Percentiles rank a stretch among this genome's conserved stretches.
phyloP scores from a whole-genome alignment of 2,888 invertebrate genomes.

The Lepeophtheirus nordmannii region DNA sequence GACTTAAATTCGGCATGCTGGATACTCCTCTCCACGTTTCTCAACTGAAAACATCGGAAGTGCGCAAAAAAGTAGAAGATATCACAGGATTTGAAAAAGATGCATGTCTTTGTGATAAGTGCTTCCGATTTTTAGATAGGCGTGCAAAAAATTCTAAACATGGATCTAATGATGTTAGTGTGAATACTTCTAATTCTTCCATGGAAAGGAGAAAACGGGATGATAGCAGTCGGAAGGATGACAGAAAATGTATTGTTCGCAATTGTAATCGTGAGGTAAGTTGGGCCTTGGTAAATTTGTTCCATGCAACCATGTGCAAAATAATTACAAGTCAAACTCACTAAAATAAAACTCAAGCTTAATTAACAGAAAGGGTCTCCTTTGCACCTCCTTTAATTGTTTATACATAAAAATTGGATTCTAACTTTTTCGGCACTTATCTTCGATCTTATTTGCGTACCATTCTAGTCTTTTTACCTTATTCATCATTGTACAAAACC shows the following conservation, averaged over 20 bases:
- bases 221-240: slow-evolving; percentile 6
- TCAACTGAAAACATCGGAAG: slow-evolving; percentile 61
- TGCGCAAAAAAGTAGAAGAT: slow-evolving; percentile 39
- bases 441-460: no score
- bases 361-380: no score
- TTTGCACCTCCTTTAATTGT: no score
- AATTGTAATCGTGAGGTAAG: slow-evolving; percentile 22
- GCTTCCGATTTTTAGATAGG: slow-evolving; percentile 67
- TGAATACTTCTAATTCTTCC: neutral
- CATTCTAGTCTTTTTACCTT: no score
- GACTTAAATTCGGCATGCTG: slow-evolving; percentile 67
- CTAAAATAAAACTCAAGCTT: no score
- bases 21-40: slow-evolving; percentile 76
- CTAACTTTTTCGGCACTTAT: no score
- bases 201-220: neutral
- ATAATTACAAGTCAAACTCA: no score
- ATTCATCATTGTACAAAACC: no score
- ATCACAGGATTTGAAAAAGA: slow-evolving; percentile 47
- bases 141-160: slow-evolving; percentile 40
- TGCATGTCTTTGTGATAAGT: slow-evolving; percentile 71
- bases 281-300: no score
- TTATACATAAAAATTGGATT: no score
- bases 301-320: no score
- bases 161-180: neutral
- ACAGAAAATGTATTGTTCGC: slow-evolving; percentile 17